Conservation (phyloP, 2,888 invertebrate species). For the Drosophila fulvimacula region DNA sequence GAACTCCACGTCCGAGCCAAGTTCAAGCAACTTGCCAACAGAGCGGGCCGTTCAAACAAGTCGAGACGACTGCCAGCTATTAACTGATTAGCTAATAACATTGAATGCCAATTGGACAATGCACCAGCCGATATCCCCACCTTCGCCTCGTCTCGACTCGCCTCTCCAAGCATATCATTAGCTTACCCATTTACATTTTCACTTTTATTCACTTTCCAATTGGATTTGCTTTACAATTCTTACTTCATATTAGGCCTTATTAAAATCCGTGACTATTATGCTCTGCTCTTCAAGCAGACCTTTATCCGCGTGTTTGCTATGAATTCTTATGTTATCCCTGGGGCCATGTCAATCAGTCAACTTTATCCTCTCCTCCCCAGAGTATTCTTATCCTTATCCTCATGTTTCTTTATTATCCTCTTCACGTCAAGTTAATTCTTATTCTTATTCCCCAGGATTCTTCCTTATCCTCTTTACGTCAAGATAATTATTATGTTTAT, state of each 20-base stretch:
- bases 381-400: background rate
- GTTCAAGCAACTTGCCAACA: constrained; percentile 64
- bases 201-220: constrained; percentile 23
- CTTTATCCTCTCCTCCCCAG: background rate
- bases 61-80: constrained; percentile 41
- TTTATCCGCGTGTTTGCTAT: background rate
- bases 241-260: background rate
- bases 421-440: background rate
- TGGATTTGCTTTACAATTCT: background rate
- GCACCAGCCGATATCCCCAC: background rate
- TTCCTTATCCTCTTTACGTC: too few relatives aligned
- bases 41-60: constrained; percentile 18
- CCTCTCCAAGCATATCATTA: constrained; percentile 16
- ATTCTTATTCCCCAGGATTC: too few relatives aligned
- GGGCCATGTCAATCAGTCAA: too few relatives aligned
- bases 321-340: background rate
- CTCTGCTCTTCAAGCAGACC: background rate
- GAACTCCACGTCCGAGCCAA: constrained; percentile 53
- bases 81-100: constrained; percentile 70
- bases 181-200: constrained; percentile 13
- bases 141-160: background rate
- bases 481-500: background rate
- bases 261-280: background rate
- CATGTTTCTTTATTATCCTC: background rate
- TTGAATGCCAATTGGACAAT: constrained; percentile 55